Conservation (phyloP, 2,888 invertebrate species). For the Callosobruchus maculatus region DNA sequence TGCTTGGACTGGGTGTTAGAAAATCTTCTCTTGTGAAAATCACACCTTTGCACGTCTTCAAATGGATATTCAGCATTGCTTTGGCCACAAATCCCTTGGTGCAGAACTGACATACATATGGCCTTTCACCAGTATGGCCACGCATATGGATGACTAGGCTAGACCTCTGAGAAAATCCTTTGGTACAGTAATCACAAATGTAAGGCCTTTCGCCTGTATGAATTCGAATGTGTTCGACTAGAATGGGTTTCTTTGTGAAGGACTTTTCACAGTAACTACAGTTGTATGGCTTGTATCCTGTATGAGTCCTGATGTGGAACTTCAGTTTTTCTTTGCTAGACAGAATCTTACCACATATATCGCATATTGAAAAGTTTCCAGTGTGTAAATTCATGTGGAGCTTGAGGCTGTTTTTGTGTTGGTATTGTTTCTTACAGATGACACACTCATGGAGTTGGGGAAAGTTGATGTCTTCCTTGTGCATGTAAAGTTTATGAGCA, state of each 20-base stretch:
- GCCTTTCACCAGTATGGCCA: constrained; percentile 61
- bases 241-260: constrained; percentile 45
- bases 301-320: constrained; percentile 44
- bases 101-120: constrained; percentile 59
- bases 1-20: background rate
- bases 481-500: constrained; percentile 44
- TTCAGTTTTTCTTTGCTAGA: constrained; percentile 54
- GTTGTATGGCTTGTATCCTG: constrained; percentile 44
- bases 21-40: constrained; percentile 2
- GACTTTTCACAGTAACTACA: constrained; percentile 45
- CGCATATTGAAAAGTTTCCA: constrained; percentile 54
- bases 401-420: constrained; percentile 46
- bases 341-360: constrained; percentile 58
- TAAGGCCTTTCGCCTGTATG: constrained; percentile 47
- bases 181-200: constrained; percentile 58
- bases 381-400: constrained; percentile 52
- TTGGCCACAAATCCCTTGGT: constrained; percentile 61
- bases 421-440: constrained; percentile 47
- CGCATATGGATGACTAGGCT: constrained; percentile 63
- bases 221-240: constrained; percentile 44
- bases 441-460: constrained; percentile 44
- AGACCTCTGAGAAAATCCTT: constrained; percentile 61
- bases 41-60: constrained; percentile 51
- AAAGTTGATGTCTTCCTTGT: constrained; percentile 36
- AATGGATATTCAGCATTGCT: constrained; percentile 60